Base-by-base conservation (phyloP, 2,113 vertebrate species). In the Epinephelus cyanopodus region DNA sequence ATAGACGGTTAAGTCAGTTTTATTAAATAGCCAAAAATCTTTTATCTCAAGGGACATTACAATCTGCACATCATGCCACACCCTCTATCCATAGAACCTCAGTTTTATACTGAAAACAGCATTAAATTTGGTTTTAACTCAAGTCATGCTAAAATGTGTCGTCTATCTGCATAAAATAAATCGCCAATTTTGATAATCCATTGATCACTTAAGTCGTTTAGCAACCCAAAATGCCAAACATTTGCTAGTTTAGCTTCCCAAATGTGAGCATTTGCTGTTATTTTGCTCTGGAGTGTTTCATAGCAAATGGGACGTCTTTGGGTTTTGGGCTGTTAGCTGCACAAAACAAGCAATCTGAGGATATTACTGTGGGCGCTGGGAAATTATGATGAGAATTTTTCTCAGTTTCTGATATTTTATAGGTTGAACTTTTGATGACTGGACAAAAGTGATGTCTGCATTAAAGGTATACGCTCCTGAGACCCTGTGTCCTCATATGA, bases 201-300 rank as follows among this genome's bases (percentile, higher is more conserved):
- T 68, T 6, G 33, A 14, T 68, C 18, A 13, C 10, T 37, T 53
- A 14, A 27, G 23, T 18, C 6, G 15, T 64, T 29, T 29, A 29
- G 45, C 12, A 42, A 45, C 21, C 37, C 6, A 64, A 45, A 9
- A 29, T 33, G 18, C 18, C 17, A 33, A 68, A 29, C 47, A 33
- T 68, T 33, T 52, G 17, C 18, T 68, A 18, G 47, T 50, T 29
- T 47, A 47, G 14, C n/a, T 17, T 48, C 18, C 21, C 5, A 29
- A 29, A 27, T 70, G n/a, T 45, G 52, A 29, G 13, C 18, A 6
- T 58, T 74, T 63, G 52, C 13, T 79, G 57, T 54, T 61, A 53
- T 64, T 14, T 29, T 29, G 29, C 14, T 57, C 9, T 68, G 18
- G 19, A 21, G 37, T 21, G 27, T 13, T 15, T 77, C 17, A 48